These are phyloP conservation scores for Tetragnatha versicolor DNA, from an alignment of 1,140 invertebrate genomes.

Conservation along the genomic window DNA sequence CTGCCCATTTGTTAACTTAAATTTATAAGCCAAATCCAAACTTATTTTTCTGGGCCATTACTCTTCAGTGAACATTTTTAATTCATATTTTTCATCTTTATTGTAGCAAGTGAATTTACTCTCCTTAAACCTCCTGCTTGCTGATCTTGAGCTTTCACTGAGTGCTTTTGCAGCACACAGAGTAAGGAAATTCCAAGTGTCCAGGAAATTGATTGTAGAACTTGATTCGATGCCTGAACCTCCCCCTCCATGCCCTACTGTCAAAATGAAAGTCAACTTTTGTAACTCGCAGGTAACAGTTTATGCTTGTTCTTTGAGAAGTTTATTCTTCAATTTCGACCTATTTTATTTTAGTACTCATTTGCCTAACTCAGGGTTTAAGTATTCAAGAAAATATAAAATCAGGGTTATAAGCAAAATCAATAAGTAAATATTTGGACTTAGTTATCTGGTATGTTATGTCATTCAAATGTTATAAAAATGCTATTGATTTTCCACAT, in stretches of 20 bases:
- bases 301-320: not conserved
- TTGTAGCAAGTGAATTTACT: conserved; percentile 75
- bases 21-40: not conserved
- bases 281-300: conserved; percentile 28
- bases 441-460: no score
- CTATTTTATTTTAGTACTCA: no score
- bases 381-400: no score
- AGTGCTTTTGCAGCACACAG: conserved; percentile 86
- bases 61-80: not conserved
- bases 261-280: conserved; percentile 43
- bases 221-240: conserved; percentile 35
- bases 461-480: no score
- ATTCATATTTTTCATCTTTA: not conserved
- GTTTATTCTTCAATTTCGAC: no score
- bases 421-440: no score
- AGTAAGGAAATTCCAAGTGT: conserved; percentile 70
- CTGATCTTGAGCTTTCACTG: conserved; percentile 75
- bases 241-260: conserved; percentile 22
- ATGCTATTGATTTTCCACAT: no score
- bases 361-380: no score
- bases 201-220: conserved; percentile 35
- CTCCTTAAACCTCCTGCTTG: conserved; percentile 75
- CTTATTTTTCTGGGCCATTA: not conserved
- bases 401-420: no score
- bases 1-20: not conserved